Conservation (phyloP, 1,140 invertebrate species). For the Pissodes strobi region DNA sequence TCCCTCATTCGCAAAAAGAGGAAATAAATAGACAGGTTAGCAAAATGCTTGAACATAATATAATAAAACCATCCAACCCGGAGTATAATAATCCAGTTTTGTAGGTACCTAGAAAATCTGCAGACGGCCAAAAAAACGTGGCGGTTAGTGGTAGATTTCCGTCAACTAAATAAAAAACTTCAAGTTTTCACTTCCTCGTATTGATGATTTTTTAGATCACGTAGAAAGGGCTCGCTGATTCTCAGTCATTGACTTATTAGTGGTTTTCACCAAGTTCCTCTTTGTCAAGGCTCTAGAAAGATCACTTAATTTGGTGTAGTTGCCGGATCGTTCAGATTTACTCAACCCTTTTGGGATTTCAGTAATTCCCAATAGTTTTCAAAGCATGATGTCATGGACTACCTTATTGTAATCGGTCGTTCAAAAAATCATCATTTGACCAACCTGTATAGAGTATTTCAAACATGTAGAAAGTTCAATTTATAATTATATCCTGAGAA, state of each 20-base stretch:
- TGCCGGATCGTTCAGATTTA: slow-evolving; percentile 22
- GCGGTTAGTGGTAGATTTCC: background rate
- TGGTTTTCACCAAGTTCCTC: background rate
- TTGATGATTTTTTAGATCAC: too few relatives aligned
- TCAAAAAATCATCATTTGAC: slow-evolving; percentile 30
- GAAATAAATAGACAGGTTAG: too few relatives aligned
- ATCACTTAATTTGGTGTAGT: slow-evolving; percentile 17
- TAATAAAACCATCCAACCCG: slow-evolving; percentile 11
- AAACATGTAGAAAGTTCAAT: too few relatives aligned
- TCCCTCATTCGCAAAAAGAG: too few relatives aligned
- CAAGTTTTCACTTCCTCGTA: too few relatives aligned
- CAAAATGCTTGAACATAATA: too few relatives aligned
- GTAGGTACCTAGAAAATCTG: slow-evolving; percentile 16
- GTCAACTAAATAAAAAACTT: too few relatives aligned
- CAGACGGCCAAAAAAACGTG: too few relatives aligned
- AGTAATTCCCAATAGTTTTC: slow-evolving; percentile 25
- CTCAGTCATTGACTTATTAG: background rate
- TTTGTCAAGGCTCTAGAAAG: too few relatives aligned
- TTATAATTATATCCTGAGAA: slow-evolving; percentile 25
- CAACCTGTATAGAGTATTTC: too few relatives aligned
- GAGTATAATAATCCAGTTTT: slow-evolving; percentile 22
- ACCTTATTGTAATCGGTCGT: slow-evolving; percentile 32
- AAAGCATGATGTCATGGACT: slow-evolving; percentile 34
- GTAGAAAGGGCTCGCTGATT: background rate
- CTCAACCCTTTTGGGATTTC: slow-evolving; percentile 23